These are phyloP conservation scores for Neolamprologus caudopunctatus DNA, from an alignment of 2,113 vertebrate species.

Conservation along the genomic window DNA sequence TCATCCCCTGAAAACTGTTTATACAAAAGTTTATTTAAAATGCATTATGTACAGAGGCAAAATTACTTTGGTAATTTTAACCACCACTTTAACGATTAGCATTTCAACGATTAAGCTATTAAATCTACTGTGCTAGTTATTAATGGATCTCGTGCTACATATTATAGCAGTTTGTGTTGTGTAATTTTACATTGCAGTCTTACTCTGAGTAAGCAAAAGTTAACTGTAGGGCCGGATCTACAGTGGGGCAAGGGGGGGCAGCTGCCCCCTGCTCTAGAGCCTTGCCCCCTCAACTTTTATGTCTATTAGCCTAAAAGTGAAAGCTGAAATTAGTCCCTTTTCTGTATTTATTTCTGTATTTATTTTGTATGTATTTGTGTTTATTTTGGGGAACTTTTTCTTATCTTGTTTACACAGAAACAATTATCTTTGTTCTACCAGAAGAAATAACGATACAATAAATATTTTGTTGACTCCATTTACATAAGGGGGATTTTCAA, in stretches of 20 bases:
- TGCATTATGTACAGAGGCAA: background rate
- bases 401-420: background rate
- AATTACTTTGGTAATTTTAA: background rate
- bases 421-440: background rate
- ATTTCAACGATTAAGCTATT: background rate
- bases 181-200: background rate
- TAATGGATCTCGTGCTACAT: background rate
- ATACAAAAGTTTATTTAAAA: background rate
- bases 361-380: fast-evolving
- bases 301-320: background rate
- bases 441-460: background rate
- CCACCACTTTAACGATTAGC: background rate
- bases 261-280: background rate
- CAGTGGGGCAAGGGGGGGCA: background rate
- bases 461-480: background rate
- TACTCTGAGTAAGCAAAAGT: background rate
- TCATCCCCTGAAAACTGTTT: background rate
- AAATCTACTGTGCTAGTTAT: fast-evolving
- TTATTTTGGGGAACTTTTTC: background rate
- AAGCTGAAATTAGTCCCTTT: fast-evolving
- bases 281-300: background rate
- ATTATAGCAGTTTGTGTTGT: fast-evolving
- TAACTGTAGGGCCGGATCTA: background rate
- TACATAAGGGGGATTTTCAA: background rate
- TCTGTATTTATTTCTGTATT: fast-evolving